Conservation (phyloP, 2,797 vertebrate genomes). For the Coccyzus lansbergi region DNA sequence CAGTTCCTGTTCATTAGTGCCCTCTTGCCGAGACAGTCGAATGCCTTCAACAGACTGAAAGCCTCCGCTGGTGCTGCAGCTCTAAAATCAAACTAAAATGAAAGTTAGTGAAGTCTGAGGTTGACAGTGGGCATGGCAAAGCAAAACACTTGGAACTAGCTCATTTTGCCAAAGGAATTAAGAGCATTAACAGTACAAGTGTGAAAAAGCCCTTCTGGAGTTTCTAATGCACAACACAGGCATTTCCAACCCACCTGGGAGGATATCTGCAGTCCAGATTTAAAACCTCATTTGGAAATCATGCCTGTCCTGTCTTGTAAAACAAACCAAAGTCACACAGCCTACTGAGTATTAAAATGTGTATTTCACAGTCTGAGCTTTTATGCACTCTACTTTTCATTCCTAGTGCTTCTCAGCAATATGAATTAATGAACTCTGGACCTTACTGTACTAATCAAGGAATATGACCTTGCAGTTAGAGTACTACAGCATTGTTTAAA, state of each 20-base stretch:
- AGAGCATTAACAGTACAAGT: conserved; percentile 44
- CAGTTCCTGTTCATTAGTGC: not conserved
- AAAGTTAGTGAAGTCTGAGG: conserved; percentile 4
- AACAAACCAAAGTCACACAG: conserved; percentile 12
- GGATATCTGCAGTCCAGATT: conserved; percentile 26
- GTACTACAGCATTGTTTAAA: not conserved
- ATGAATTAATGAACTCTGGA: conserved; percentile 21
- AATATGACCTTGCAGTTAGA: not conserved
- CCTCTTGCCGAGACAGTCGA: conserved; percentile 27
- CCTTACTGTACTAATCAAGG: not conserved
- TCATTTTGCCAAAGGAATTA: conserved; percentile 46
- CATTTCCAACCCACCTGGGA: conserved; percentile 35
- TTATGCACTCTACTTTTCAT: conserved; percentile 19
- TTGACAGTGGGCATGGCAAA: not conserved
- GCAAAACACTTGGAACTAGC: conserved; percentile 12
- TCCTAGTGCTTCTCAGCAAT: not conserved
- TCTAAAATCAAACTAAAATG: conserved; percentile 19
- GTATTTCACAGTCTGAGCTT: not conserved
- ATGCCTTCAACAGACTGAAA: conserved; percentile 46
- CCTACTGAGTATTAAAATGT: not conserved
- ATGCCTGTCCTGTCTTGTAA: conserved; percentile 30
- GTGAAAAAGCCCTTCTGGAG: conserved; percentile 52
- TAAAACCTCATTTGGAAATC: conserved; percentile 52
- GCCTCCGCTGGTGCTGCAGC: not conserved
- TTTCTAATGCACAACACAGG: conserved; percentile 32